Percentiles rank a stretch among this genome's conserved stretches.
These are phyloP conservation scores for Apostichopus japonicus DNA, from an alignment of 35 echinoderm and acorn worm species.

Conservation along the genomic window DNA sequence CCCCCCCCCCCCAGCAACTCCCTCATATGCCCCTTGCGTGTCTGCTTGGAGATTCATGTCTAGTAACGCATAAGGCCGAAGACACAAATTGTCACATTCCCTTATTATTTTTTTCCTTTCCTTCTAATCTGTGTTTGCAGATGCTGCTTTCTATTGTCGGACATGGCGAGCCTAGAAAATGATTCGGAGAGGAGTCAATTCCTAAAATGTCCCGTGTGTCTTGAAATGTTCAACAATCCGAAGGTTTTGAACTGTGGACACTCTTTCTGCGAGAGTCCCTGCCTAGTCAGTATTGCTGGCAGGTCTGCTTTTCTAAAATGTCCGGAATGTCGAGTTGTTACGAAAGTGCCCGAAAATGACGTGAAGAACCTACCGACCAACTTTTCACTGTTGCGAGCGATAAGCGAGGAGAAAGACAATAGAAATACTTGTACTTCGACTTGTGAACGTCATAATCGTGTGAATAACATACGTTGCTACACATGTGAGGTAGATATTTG, in stretches of 20 bases:
- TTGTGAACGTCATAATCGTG: neutral
- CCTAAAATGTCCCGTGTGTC: slow-evolving; percentile 20
- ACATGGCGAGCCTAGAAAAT: neutral
- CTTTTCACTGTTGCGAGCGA: slow-evolving; percentile 19
- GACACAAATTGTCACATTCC: too few species aligned
- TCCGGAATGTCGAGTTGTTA: slow-evolving; percentile 14
- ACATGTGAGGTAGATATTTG: slow-evolving; percentile 8
- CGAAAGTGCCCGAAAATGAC: neutral
- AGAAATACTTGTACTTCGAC: neutral
- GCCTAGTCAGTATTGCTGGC: neutral
- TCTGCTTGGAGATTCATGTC: too few species aligned
- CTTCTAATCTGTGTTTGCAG: neutral
- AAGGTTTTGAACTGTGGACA: slow-evolving; percentile 35
- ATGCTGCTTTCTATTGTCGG: neutral
- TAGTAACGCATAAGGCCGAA: too few species aligned
- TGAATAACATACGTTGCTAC: neutral
- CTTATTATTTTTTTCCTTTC: too few species aligned
- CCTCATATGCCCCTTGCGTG: too few species aligned
- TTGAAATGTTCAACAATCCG: slow-evolving; percentile 29
- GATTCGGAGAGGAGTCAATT: neutral
- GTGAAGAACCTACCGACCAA: slow-evolving; percentile 7
- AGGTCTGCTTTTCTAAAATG: neutral
- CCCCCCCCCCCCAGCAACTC: too few species aligned
- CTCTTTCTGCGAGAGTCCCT: slow-evolving; percentile 28
- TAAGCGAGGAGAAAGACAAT: neutral